A percentile compares a stretch with the other conserved stretches of the same genome.
Evolutionary conservation across 2,113 vertebrate genomes (phyloP).

Genomic region (Formicarius rufipectus): DNA sequence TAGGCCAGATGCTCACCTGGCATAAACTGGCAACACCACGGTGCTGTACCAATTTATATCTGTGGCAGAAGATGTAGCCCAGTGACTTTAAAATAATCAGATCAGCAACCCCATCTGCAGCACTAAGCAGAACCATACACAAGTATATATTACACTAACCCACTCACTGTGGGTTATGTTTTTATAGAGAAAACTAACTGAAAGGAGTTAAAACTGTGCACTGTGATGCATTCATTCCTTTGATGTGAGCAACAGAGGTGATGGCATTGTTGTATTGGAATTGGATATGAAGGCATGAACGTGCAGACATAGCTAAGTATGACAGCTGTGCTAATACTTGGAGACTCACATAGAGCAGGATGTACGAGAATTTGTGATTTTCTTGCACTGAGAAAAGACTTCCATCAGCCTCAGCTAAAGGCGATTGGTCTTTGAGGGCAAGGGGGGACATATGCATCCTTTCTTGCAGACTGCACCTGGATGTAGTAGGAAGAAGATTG

Average conservation of each 20-base stretch:
- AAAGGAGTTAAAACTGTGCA: slow-evolving; percentile 10
- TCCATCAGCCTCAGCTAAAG: background rate
- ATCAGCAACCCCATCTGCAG: background rate
- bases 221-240: background rate
- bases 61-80: background rate
- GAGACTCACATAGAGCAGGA: background rate
- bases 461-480: background rate
- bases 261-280: background rate
- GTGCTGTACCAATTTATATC: background rate
- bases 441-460: background rate
- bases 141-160: background rate
- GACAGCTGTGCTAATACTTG: background rate
- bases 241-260: slow-evolving; percentile 3
- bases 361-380: background rate
- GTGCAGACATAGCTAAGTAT: background rate
- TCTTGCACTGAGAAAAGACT: background rate
- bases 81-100: slow-evolving; percentile 33
- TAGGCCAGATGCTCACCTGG: background rate
- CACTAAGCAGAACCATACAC: background rate
- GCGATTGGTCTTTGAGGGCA: background rate
- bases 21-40: background rate
- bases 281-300: background rate
- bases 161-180: background rate
- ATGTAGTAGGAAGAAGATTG: background rate
- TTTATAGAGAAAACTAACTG: slow-evolving; percentile 8